phyloP scores from a whole-genome alignment of 1,140 invertebrate species.

The Ladona fulva region DNA sequence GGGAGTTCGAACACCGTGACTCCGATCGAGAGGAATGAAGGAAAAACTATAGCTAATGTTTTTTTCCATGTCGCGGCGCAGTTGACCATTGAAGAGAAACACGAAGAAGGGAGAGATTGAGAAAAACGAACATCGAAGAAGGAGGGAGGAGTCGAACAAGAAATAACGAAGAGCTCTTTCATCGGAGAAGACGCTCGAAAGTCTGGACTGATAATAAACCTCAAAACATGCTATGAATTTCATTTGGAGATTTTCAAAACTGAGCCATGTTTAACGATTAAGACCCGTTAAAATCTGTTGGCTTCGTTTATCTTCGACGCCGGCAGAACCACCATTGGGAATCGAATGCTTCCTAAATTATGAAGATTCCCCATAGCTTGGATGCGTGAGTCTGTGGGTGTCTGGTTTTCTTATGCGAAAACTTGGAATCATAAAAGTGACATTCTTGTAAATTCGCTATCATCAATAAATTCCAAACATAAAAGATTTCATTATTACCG shows the following conservation, averaged over 20 bases:
- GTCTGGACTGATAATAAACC: too few relatives aligned
- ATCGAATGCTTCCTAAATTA: too few relatives aligned
- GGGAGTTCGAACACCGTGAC: too few relatives aligned
- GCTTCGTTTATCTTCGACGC: too few relatives aligned
- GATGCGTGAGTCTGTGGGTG: neutral
- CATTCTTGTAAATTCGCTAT: neutral
- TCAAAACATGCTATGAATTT: too few relatives aligned
- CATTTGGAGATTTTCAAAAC: neutral
- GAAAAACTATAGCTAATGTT: too few relatives aligned
- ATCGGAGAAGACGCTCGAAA: neutral
- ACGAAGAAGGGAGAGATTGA: neutral
- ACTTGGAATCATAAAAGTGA: neutral
- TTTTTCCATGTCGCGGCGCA: too few relatives aligned
- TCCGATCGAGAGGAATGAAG: too few relatives aligned
- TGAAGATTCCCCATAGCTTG: neutral
- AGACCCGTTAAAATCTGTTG: neutral
- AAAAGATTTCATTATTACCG: neutral
- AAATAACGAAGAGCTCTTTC: neutral
- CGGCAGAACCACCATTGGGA: too few relatives aligned
- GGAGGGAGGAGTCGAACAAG: neutral
- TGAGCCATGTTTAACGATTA: neutral
- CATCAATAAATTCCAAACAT: slow-evolving; percentile 7
- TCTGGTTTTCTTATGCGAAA: neutral
- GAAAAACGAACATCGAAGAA: neutral
- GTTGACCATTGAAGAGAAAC: neutral